Conservation (phyloP, 2,888 invertebrate genomes). For the Harpalus rufipes region DNA sequence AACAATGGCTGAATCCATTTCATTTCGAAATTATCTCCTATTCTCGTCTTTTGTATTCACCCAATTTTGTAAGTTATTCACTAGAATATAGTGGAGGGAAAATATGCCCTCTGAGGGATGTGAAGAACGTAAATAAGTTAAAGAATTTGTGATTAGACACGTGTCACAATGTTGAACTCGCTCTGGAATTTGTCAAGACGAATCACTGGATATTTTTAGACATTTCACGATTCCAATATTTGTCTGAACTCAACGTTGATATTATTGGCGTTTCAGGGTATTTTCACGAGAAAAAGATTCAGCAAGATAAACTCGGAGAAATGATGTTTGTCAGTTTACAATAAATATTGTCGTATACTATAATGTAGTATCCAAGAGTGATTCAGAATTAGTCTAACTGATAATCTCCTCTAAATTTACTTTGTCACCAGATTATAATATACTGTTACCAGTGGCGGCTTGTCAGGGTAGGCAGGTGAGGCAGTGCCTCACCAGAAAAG, state of each 20-base stretch:
- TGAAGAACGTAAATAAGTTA: slow-evolving; percentile 22
- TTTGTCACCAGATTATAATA: too few species aligned
- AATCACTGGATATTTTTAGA: slow-evolving; percentile 21
- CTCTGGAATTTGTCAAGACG: slow-evolving; percentile 33
- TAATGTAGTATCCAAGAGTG: too few species aligned
- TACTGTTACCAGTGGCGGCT: too few species aligned
- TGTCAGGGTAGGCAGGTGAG: too few species aligned
- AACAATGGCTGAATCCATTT: background rate
- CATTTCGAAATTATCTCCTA: background rate
- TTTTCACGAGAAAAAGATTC: background rate
- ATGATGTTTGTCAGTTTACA: background rate
- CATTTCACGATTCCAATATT: slow-evolving; percentile 44
- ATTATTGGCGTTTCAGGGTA: background rate
- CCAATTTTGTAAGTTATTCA: background rate
- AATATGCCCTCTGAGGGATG: background rate
- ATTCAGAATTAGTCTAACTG: too few species aligned
- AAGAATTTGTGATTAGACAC: slow-evolving; percentile 41
- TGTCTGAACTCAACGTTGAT: background rate
- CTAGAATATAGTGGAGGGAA: background rate
- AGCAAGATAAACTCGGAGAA: background rate
- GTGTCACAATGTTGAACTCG: slow-evolving; percentile 23
- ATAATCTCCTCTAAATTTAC: too few species aligned
- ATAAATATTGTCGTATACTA: background rate
- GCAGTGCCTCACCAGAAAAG: too few species aligned
- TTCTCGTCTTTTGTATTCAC: background rate